phyloP scores from a whole-genome alignment of 2,888 invertebrate genomes.

The Lepidocyrtinus sp. region DNA sequence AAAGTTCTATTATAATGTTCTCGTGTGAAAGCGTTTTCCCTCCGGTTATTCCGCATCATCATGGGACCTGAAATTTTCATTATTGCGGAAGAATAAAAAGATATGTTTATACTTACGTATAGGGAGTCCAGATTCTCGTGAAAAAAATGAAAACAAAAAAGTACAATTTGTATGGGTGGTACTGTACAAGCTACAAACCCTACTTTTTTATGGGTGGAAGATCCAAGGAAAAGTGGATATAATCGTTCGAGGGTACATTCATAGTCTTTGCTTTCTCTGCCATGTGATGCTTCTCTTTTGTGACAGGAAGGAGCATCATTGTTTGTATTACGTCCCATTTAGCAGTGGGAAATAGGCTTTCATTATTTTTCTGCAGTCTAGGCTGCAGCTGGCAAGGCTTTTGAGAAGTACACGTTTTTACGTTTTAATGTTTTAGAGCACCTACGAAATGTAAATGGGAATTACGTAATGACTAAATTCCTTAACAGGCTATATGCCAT shows the following conservation, averaged over 20 bases:
- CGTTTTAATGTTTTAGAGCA: neutral
- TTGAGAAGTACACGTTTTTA: too few relatives aligned
- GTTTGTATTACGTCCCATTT: neutral
- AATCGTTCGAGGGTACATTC: neutral
- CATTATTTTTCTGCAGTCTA: neutral
- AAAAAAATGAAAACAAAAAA: conserved; percentile 10
- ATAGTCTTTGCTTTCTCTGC: conserved; percentile 6
- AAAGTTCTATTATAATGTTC: neutral
- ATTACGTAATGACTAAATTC: conserved; percentile 14
- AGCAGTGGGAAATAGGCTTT: neutral
- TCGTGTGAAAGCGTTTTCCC: neutral
- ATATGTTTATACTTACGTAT: too few relatives aligned
- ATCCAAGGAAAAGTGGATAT: too few relatives aligned
- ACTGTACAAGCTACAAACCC: too few relatives aligned
- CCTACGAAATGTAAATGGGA: conserved; percentile 1
- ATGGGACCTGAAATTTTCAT: conserved; percentile 27
- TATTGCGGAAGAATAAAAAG: too few relatives aligned
- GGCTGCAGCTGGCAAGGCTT: too few relatives aligned
- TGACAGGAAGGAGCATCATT: neutral
- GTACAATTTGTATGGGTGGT: neutral
- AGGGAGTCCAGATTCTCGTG: too few relatives aligned
- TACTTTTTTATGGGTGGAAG: too few relatives aligned
- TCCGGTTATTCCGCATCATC: neutral
- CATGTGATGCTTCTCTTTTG: neutral
- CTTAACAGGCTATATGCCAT: conserved; percentile 7